Conservation (phyloP, 2,113 vertebrate genomes). For the Ardeotis arabs region DNA sequence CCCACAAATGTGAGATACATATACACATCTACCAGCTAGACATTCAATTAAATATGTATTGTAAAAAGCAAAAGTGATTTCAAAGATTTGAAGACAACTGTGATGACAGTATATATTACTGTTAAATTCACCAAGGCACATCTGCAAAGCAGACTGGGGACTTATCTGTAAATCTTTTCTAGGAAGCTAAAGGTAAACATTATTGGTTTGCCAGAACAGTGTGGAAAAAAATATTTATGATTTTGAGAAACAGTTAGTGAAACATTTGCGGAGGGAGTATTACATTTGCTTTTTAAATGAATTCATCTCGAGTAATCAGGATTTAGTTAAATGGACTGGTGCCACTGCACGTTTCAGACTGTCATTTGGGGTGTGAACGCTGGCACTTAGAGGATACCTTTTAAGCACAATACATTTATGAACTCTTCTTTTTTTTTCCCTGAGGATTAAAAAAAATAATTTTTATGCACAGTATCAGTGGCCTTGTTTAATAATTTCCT, state of each 20-base stretch:
- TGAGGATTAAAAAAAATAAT: constrained; percentile 42
- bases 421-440: constrained; percentile 22
- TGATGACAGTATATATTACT: constrained; percentile 53
- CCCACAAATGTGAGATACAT: constrained; percentile 48
- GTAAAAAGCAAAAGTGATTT: constrained; percentile 64
- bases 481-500: constrained; percentile 58
- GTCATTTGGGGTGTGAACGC: constrained; percentile 16
- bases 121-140: constrained; percentile 57
- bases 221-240: constrained; percentile 55
- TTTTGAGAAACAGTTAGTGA: constrained; percentile 30
- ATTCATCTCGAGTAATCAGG: constrained; percentile 38
- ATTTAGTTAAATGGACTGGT: constrained; percentile 52
- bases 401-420: constrained; percentile 49
- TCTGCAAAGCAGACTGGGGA: constrained; percentile 60
- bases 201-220: constrained; percentile 47
- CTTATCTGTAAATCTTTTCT: constrained; percentile 58
- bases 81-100: constrained; percentile 62
- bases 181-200: constrained; percentile 60
- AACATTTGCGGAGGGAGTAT: constrained; percentile 52
- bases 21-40: constrained; percentile 68
- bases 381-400: constrained; percentile 42
- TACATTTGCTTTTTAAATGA: constrained; percentile 61
- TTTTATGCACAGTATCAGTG: constrained; percentile 34
- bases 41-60: constrained; percentile 68
- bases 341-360: constrained; percentile 1